Evolutionary conservation across 1,140 invertebrate species (phyloP), one percentile per base, ranked within the genome.

Genomic region (Platyura marginata): DNA sequence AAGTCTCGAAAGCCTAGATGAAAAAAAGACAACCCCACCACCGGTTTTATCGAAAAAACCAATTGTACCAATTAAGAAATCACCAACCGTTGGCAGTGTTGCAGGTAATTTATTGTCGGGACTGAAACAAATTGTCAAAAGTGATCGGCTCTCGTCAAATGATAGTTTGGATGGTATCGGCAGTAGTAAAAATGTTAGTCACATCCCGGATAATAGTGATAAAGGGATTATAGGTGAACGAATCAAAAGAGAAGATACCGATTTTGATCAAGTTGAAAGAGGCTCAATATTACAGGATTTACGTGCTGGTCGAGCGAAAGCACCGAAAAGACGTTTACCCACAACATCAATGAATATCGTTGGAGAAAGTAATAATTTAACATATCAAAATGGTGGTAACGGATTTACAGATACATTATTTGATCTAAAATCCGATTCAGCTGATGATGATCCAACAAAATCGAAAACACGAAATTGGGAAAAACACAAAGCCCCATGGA

Each of bases 401-500:
- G 29, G n/a, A 0, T 18, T 40, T 23, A 11, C 15, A n/a, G 20
- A 29, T 18, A 29, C 20, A 10, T n/a, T 32, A 37, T 34, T 29
- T 18, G 20, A 3, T 13, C 19, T 21, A n/a, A 37, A 19, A 41
- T 45, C 43, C 15, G 40, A 48, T 13, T 45, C 47, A 22, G 51
- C 55, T 15, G 56, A 19, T 11, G 37, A 60, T 33, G 65, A 65
- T 35, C 59, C 67, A 48, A 57, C 53, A 16, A 70, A 68, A 48
- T 3, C 21, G 21, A 68, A 66, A 49, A 51, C 67, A 23, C 54
- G 65, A 2, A 64, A 68, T 47, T 69, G 67, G 66, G 73, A 75
- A 49, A 74, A 72, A 49, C 69, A 74, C 46, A 69, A 67, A 49
- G 74, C 71, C 37, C 75, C 75, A 0, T 78, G 75, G 75, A 68